A percentile compares a stretch with the other conserved stretches of the same genome.
Evolutionary conservation across 2,888 invertebrate species (phyloP).

Genomic region (Eurois occulta): DNA sequence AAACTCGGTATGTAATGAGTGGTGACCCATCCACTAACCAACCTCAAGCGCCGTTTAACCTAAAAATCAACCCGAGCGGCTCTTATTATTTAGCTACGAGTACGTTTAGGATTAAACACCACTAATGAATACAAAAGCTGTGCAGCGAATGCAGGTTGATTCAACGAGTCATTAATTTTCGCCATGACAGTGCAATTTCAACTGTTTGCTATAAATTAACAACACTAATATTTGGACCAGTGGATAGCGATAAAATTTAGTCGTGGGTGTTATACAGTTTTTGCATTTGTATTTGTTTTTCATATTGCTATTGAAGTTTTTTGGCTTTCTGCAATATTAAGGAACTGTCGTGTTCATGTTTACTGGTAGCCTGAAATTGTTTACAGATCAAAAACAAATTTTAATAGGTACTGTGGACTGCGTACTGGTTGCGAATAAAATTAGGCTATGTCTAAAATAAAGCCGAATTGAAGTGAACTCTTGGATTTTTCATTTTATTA

Average conservation of each 20-base stretch:
- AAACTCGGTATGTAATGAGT: too few relatives aligned
- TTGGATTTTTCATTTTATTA: too few relatives aligned
- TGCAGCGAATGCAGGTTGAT: slow-evolving; percentile 70
- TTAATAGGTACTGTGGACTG: too few relatives aligned
- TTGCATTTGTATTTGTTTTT: slow-evolving; percentile 22
- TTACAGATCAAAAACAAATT: not conserved
- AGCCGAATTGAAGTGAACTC: too few relatives aligned
- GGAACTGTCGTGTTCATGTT: not conserved
- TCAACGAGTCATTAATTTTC: slow-evolving; percentile 81
- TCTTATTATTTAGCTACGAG: too few relatives aligned
- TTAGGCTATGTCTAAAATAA: too few relatives aligned
- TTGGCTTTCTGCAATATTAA: not conserved
- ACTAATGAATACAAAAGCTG: slow-evolving; percentile 33
- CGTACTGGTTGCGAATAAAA: not conserved
- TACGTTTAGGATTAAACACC: slow-evolving; percentile 27
- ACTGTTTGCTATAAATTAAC: slow-evolving; percentile 80
- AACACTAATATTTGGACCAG: slow-evolving; percentile 77
- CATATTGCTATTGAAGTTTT: slow-evolving; percentile 2
- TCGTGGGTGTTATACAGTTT: slow-evolving; percentile 10
- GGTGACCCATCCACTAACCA: too few relatives aligned
- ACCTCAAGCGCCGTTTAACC: too few relatives aligned
- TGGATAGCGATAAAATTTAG: slow-evolving; percentile 52
- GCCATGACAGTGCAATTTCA: slow-evolving; percentile 80
- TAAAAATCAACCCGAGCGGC: too few relatives aligned
- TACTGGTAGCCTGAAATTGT: not conserved